A percentile compares a stretch with the other conserved stretches of the same genome.
Conservation (phyloP, 1,140 invertebrate genomes). For the Ylistrum balloti region DNA sequence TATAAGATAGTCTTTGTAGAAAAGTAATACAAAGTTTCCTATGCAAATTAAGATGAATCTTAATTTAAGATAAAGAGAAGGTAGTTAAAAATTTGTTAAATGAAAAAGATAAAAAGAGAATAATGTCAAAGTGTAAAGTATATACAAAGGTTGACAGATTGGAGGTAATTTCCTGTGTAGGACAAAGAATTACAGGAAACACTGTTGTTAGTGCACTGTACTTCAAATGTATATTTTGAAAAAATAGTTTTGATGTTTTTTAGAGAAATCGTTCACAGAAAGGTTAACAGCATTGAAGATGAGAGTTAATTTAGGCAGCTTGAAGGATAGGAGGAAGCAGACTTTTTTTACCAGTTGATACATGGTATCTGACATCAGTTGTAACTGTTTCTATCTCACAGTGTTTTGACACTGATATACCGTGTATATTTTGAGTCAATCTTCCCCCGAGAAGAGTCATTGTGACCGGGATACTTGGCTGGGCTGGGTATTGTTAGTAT, state of each 20-base stretch:
- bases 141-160: not conserved
- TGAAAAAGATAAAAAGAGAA: not conserved
- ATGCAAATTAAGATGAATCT: not conserved
- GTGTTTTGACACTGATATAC: not conserved
- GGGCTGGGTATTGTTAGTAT: not conserved
- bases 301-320: not conserved
- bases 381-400: not conserved
- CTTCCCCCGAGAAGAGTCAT: not conserved
- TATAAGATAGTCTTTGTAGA: not conserved
- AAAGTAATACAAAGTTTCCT: not conserved
- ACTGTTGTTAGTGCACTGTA: not conserved
- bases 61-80: not conserved
- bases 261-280: not conserved
- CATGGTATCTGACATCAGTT: not conserved
- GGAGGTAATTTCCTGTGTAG: not conserved
- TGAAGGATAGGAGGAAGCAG: not conserved
- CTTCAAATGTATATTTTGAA: not conserved
- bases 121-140: not conserved
- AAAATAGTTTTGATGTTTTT: not conserved
- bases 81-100: not conserved
- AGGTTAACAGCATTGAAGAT: not conserved
- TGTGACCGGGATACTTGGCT: not conserved
- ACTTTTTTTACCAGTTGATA: constrained; percentile 19
- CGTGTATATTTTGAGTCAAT: constrained; percentile 9
- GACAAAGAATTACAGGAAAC: constrained; percentile 18